These are phyloP conservation scores for Thereuonema tuberculata DNA, from an alignment of 1,140 invertebrate genomes.

Conservation along the genomic window DNA sequence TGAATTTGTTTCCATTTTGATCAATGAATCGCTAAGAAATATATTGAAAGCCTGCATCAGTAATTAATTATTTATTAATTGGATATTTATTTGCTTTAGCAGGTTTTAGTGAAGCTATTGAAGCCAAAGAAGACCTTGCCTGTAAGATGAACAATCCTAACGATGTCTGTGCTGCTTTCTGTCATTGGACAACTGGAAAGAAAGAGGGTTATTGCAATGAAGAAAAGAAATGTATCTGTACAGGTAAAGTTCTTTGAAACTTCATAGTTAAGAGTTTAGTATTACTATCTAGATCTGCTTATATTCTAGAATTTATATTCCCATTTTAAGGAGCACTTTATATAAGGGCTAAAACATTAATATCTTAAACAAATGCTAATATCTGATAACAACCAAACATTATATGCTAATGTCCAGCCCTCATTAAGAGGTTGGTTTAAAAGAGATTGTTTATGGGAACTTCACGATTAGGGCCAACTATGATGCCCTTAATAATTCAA, in stretches of 20 bases:
- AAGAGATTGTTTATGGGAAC: too few species aligned
- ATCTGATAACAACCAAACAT: too few species aligned
- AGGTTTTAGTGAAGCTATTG: not conserved
- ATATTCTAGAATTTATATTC: too few species aligned
- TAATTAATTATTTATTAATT: not conserved
- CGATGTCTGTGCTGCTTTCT: conserved; percentile 4
- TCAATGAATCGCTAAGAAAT: not conserved
- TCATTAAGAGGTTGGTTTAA: too few species aligned
- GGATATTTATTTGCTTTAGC: not conserved
- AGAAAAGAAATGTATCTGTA: not conserved
- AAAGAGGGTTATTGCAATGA: not conserved
- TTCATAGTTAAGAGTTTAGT: too few species aligned
- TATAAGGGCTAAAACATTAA: too few species aligned
- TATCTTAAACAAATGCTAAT: too few species aligned
- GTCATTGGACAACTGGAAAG: not conserved
- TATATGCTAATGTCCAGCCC: too few species aligned
- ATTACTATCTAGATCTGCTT: too few species aligned
- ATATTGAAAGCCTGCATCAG: not conserved
- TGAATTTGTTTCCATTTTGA: not conserved
- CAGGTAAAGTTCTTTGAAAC: not conserved
- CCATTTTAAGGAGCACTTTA: too few species aligned
- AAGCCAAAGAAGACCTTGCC: not conserved
- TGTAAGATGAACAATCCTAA: not conserved
- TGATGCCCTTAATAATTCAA: too few species aligned
- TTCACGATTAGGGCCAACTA: too few species aligned